Evolutionary conservation across 2,888 invertebrate species (phyloP).

Genomic region (Yponomeuta plumbellus): DNA sequence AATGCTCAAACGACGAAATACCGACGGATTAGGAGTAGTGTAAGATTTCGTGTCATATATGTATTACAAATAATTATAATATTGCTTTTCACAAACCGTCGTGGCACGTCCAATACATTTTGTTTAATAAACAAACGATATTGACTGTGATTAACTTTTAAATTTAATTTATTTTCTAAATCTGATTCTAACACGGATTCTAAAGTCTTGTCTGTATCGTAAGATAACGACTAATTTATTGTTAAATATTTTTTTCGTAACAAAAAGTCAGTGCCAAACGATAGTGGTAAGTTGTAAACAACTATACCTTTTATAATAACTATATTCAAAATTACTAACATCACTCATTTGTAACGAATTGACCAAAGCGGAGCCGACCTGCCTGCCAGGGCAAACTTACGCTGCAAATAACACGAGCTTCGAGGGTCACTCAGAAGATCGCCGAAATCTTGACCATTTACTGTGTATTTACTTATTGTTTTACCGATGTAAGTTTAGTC

Average conservation of each 20-base stretch:
- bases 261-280: slow-evolving; percentile 70
- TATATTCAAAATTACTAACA: slow-evolving; percentile 46
- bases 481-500: slow-evolving; percentile 75
- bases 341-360: slow-evolving; percentile 25
- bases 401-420: slow-evolving; percentile 39
- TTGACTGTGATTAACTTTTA: slow-evolving; percentile 71
- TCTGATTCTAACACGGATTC: slow-evolving; percentile 46
- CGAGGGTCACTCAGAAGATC: slow-evolving; percentile 59
- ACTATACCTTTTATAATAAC: slow-evolving; percentile 61
- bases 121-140: slow-evolving; percentile 45
- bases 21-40: slow-evolving; percentile 57
- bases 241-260: slow-evolving; percentile 51
- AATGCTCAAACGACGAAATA: slow-evolving; percentile 67
- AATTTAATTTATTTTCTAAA: slow-evolving; percentile 53
- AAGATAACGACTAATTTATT: slow-evolving; percentile 47
- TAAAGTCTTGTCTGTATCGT: slow-evolving; percentile 34
- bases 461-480: slow-evolving; percentile 58
- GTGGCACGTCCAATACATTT: slow-evolving; percentile 64
- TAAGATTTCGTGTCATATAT: slow-evolving; percentile 75
- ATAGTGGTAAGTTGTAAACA: slow-evolving; percentile 71
- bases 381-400: neutral
- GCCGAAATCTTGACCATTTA: slow-evolving; percentile 76
- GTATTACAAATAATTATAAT: slow-evolving; percentile 52
- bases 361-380: slow-evolving; percentile 56
- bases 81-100: slow-evolving; percentile 56